phyloP scores from a whole-genome alignment of 2,113 vertebrate species.

The Lepus americanus region DNA sequence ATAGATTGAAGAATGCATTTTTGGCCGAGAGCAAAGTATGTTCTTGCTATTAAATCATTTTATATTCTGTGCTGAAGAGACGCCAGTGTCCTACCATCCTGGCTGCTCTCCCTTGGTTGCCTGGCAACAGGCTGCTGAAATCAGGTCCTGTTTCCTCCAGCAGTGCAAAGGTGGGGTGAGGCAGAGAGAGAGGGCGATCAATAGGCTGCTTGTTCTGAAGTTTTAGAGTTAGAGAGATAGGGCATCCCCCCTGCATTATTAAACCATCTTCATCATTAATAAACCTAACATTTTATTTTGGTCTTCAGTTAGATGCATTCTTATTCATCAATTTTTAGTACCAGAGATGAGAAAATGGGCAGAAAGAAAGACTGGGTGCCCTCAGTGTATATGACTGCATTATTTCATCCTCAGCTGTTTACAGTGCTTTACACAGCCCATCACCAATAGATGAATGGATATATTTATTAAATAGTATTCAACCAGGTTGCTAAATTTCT shows the following conservation, averaged over 20 bases:
- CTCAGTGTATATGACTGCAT: neutral
- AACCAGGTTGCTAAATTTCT: neutral
- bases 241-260: neutral
- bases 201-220: neutral
- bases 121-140: neutral
- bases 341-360: neutral
- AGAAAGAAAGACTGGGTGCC: neutral
- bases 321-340: neutral
- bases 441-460: neutral
- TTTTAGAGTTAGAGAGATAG: neutral
- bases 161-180: too few species aligned
- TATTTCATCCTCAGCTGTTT: neutral
- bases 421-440: neutral
- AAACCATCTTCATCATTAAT: neutral
- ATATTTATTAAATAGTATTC: neutral
- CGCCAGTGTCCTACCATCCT: neutral
- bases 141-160: too few species aligned
- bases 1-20: neutral
- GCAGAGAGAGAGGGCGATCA: neutral
- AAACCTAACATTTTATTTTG: neutral
- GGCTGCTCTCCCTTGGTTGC: neutral
- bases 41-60: constrained; percentile 27
- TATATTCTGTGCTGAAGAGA: neutral
- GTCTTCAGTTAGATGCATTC: neutral
- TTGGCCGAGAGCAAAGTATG: neutral